Conservation (phyloP, 2,797 vertebrate species). For the Hoplostethus atlanticus region DNA sequence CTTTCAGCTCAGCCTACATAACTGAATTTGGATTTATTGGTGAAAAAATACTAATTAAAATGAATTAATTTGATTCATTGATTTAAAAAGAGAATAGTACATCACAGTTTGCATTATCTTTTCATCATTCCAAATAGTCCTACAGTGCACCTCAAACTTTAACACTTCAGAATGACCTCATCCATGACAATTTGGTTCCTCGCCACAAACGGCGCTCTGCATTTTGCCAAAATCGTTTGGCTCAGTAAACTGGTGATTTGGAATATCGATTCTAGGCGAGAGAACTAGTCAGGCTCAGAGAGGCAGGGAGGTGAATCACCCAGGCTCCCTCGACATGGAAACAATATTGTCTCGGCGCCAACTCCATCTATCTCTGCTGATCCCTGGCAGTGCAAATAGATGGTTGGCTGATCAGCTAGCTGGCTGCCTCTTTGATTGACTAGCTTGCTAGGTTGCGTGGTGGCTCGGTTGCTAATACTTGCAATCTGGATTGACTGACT, state of each 20-base stretch:
- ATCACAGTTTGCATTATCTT: too few species aligned
- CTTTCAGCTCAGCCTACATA: too few species aligned
- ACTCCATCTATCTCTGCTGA: conserved; percentile 54
- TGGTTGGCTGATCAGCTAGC: conserved; percentile 34
- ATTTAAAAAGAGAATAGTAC: too few species aligned
- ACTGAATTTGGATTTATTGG: too few species aligned
- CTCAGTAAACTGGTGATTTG: conserved; percentile 47
- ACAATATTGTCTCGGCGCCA: conserved; percentile 63
- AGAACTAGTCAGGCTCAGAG: conserved; percentile 45
- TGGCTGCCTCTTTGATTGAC: conserved; percentile 48
- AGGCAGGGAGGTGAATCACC: conserved; percentile 65
- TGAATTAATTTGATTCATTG: too few species aligned
- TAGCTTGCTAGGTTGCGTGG: conserved; percentile 44
- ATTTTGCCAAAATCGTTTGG: conserved; percentile 69
- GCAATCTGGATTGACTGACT: conserved; percentile 42
- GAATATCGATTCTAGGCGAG: conserved; percentile 63
- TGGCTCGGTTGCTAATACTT: conserved; percentile 31
- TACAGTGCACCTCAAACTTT: too few species aligned
- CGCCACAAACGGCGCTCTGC: conserved; percentile 52
- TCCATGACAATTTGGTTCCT: conserved; percentile 6
- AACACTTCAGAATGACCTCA: too few species aligned
- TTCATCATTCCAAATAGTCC: too few species aligned
- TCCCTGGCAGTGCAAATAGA: conserved; percentile 17
- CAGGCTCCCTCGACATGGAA: conserved; percentile 58
- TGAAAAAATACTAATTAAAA: too few species aligned